Conservation (phyloP, 2,888 invertebrate genomes). For the Neuroscelio doddi region DNA sequence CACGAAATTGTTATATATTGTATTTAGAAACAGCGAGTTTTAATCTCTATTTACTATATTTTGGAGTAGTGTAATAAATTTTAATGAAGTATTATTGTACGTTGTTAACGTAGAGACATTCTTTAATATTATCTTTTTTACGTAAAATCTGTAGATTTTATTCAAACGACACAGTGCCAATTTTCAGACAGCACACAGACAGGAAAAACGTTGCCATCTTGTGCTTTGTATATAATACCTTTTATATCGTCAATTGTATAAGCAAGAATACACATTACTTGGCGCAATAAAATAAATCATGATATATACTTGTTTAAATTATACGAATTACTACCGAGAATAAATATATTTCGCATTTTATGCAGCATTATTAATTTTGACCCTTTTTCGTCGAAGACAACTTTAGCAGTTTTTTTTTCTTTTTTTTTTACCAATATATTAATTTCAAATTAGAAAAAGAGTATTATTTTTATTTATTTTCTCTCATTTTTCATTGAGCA, state of each 20-base stretch:
- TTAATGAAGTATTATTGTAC: too few species aligned
- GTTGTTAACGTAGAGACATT: too few species aligned
- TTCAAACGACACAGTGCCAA: constrained; percentile 21
- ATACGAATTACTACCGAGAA: constrained; percentile 64
- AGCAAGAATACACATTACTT: constrained; percentile 51
- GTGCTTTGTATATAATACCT: constrained; percentile 56
- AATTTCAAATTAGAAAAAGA: too few species aligned
- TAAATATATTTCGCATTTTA: constrained; percentile 70
- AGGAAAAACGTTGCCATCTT: constrained; percentile 16
- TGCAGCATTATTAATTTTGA: constrained; percentile 39
- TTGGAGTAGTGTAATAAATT: not conserved
- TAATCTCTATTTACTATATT: constrained; percentile 35
- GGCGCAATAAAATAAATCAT: constrained; percentile 51
- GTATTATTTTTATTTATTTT: too few species aligned
- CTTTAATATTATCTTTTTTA: too few species aligned
- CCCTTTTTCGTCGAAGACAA: too few species aligned
- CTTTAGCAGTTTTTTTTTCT: too few species aligned
- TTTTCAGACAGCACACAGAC: constrained; percentile 31
- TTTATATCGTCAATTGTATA: constrained; percentile 63
- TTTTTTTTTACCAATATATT: too few species aligned
- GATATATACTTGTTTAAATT: constrained; percentile 69
- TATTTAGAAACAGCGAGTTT: too few species aligned
- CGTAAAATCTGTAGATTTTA: too few species aligned
- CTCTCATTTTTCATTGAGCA: too few species aligned
- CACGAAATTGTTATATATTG: too few species aligned